Evolutionary conservation across 1,140 invertebrate species (phyloP), one percentile per base, ranked within the genome.

Genomic region (Drosophila subpulchrella): DNA sequence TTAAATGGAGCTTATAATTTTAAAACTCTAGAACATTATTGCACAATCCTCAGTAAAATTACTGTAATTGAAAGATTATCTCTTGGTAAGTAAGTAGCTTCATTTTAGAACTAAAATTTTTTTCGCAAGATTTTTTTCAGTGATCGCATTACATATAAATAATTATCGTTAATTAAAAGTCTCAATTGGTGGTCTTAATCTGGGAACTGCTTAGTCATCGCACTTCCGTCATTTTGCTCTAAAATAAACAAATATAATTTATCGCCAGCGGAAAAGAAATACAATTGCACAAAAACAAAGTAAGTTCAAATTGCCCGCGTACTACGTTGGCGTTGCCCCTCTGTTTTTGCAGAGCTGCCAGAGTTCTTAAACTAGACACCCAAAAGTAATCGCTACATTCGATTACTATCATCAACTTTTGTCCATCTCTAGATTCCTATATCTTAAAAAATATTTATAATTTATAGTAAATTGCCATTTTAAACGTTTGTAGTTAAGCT

Each of bases 131-230:
- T 20, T 6, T 46, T 46, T 46, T 15, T 11, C 15, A 10, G 10
- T 34, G 32, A 3, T 20, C 20, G 30, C 6, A 32, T 67, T 36
- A 1, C 27, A 27, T 27, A 27, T 27, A 27, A 1, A 27, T 27
- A 2, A 46, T 27, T 39, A 61, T 34, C 24, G 44, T 55, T 73
- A 81, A 77, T 58, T 68, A 32, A 78, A 42, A 42, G 51, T 17
- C 55, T 54, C 44, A 75, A 81, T 80, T 11, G 24, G 13, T 44
- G 39, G 34, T 41, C 36, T 56, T 8, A 24, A 51, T 20, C 5
- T 34, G 12, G 32, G 6, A 6, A 24, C 24, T 47, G 34, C 48
- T 1, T 41, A 61, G 39, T 54, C 67, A 53, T 55, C 10, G 11
- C 20, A 48, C 50, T 71, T 56, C n/a, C 50, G 32, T 56, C 10